Evolutionary conservation across 2,113 vertebrate species (phyloP), one percentile per base, ranked within the genome.

Genomic region (Glaucomys volans): DNA sequence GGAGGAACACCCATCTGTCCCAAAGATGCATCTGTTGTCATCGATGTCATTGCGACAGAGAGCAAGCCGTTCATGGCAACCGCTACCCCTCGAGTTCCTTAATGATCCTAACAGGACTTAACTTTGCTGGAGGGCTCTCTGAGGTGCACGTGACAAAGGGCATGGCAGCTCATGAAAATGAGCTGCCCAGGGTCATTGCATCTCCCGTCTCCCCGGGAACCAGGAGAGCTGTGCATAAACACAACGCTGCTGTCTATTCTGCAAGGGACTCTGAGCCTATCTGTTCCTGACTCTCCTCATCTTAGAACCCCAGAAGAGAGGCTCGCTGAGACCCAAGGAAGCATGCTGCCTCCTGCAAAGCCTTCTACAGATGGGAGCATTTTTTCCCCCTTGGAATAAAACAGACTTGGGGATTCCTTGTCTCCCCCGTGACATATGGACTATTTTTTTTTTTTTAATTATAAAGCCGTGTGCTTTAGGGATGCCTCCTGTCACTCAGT

Each of bases 161-260:
- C 8, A 4, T 5, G 4, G 62, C 24, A 28, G 5, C 35, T 35
- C 0, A 8, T 1, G 0, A 4, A 13, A 4, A 35, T 0, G 2
- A 67, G 80, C 10, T 7, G 7, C 0, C 10, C 7, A 30, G 42
- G 28, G 35, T 66, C 32, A 5, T 12, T 4, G 4, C 67, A 9
- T 8, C 18, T 50, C 57, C 16, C 42, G 5, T 40, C 32, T 14
- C 0, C 0, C 0, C 7, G 13, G 42, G 20, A 26, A n/a, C 44
- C 4, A 10, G 0, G 5, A 82, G 24, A 30, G 10, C 5, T 37
- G 32, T 3, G 20, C 22, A 0, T 12, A 80, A 44, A 50, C 44
- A 6, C 44, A 8, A 47, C 0, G 40, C 37, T 0, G 1, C 66
- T 54, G 12, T 67, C 14, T 2, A 4, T 47, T 8, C 40, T 5